These are phyloP conservation scores for Bos taurus DNA, from an alignment of 2,113 vertebrate species.

Conservation along the genomic window ARS-UCD2.0 NC_037346.1:17596501-17597000, in stretches of 20 bases:
- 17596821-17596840: slow-evolving; percentile 2
- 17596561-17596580: neutral
- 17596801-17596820: slow-evolving; percentile 28
- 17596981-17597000: neutral
- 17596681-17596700: neutral
- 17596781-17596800: slow-evolving; percentile 13
- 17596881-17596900: neutral
- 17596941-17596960: neutral
- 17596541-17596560: neutral
- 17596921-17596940: neutral
- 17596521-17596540: neutral
- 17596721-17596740: neutral
- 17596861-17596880: neutral
- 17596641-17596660: neutral
- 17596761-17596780: neutral
- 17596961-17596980: neutral
- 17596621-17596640: neutral
- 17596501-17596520: neutral
- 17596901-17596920: neutral
- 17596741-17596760: neutral
- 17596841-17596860: neutral
- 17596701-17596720: neutral
- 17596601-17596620: neutral
- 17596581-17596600: neutral
- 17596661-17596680: neutral